phyloP scores from a whole-genome alignment of 2,797 vertebrate species.

The Synaphobranchus kaupii region DNA sequence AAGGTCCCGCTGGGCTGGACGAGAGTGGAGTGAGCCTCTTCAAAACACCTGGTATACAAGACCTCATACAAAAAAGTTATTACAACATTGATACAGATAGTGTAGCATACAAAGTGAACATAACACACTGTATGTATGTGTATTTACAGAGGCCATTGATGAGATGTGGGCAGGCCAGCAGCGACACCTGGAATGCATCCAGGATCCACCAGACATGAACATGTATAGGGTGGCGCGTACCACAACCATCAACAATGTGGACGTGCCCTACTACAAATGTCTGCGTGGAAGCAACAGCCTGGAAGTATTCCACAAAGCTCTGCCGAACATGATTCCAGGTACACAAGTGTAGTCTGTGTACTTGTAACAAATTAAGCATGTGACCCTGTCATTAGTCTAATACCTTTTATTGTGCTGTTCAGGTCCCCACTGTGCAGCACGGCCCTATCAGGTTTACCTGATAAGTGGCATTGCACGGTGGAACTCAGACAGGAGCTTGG shows the following conservation, averaged over 20 bases:
- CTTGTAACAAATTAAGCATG: too few species aligned
- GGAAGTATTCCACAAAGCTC: too few species aligned
- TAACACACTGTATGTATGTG: not conserved
- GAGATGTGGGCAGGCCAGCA: conserved; percentile 38
- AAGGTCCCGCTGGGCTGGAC: conserved; percentile 35
- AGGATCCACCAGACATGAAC: conserved; percentile 41
- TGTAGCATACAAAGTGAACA: conserved; percentile 19
- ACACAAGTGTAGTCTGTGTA: too few species aligned
- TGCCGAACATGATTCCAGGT: too few species aligned
- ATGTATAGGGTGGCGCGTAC: conserved; percentile 16
- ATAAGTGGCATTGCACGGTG: conserved; percentile 26
- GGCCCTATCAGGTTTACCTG: conserved; percentile 29
- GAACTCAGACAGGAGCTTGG: conserved; percentile 31
- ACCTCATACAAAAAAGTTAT: not conserved
- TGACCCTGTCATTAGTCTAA: too few species aligned
- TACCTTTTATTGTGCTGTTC: not conserved
- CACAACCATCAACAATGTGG: too few species aligned
- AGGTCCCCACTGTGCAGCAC: conserved; percentile 24
- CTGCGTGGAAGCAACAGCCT: too few species aligned
- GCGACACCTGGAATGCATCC: conserved; percentile 40
- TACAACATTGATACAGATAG: conserved; percentile 21
- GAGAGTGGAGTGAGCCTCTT: conserved; percentile 39
- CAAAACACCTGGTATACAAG: conserved; percentile 24
- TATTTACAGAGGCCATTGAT: conserved; percentile 37
- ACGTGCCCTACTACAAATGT: too few species aligned